Percentiles rank a stretch among this genome's conserved stretches.
Conservation (phyloP, 2,113 vertebrate genomes). For the Neolamprologus hecqui region DNA sequence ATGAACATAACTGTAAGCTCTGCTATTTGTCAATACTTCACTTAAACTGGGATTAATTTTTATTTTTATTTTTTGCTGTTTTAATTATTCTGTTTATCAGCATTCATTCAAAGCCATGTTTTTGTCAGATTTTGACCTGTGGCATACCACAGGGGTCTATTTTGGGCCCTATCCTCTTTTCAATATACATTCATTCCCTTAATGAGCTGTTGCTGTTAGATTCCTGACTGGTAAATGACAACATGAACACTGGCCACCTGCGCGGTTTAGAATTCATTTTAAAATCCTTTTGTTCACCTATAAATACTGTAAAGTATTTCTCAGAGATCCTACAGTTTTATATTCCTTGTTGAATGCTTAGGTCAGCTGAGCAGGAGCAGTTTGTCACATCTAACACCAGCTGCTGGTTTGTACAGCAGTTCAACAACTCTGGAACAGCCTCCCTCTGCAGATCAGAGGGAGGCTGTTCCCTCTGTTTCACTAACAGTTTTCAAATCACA, state of each 20-base stretch:
- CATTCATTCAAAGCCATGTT: neutral
- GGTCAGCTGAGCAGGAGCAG: neutral
- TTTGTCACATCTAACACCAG: neutral
- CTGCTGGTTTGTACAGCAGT: neutral
- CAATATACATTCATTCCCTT: neutral
- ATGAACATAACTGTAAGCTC: neutral
- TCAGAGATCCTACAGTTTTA: neutral
- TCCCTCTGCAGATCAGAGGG: neutral
- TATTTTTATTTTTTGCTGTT: neutral
- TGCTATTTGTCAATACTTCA: neutral
- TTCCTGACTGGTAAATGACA: neutral
- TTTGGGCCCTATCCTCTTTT: neutral
- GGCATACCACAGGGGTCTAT: neutral
- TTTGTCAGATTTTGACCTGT: accelerated
- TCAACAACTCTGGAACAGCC: neutral
- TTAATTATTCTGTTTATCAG: neutral
- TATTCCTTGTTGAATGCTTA: neutral
- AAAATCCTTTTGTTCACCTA: neutral
- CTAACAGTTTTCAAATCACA: neutral
- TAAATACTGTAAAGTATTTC: neutral
- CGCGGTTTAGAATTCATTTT: neutral
- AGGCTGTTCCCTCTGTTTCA: neutral
- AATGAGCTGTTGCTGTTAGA: neutral
- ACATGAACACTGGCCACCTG: neutral
- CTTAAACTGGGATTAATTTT: neutral